Base-by-base conservation (phyloP, 2,113 vertebrate species). In the Hyaena hyaena region DNA sequence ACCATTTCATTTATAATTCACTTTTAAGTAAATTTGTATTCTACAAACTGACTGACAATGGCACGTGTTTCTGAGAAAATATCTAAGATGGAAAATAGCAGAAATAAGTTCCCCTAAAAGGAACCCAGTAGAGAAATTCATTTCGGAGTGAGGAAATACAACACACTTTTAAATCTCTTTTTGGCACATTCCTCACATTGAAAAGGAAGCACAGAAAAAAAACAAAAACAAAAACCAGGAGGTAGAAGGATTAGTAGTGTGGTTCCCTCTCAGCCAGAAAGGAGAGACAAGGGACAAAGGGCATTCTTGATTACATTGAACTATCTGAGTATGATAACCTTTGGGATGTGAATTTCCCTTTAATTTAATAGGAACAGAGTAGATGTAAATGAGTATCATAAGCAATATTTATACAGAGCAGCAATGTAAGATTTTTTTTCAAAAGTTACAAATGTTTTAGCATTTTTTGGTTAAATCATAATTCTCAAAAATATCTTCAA, bases 1-100 rank as follows among this genome's bases (percentile, higher is more conserved):
- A 50, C 43, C 21, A 73, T 88, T 94, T 79, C n/a, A 89, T 69
- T 89, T 93, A 33, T 63, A 92, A 81, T 82, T 92, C 48, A 85
- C n/a, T 77, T 82, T 63, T 80, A 55, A 91, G 71, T 80, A 6
- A 39, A 39, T 58, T 73, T 93, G 3, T 86, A 35, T 93, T 92
- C 66, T 28, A 28, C 7, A 28, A 5, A 43, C 5, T 88, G 48
- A 71, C 63, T 43, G n/a, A 90, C 82, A 95, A 17, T 63, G n/a
- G 11, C 71, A 69, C 55, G 48, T 88, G 43, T 88, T 84, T 93
- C 39, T 86, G 35, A 53, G 73, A 96, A 90, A 83, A 89, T 68
- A 48, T 24, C 82, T n/a, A 86, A 55, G 50, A 91, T 92, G 26
- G 11, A 16, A 31, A 82, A 35, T 7, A 65, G 26, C 77, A 84